These are phyloP conservation scores for Heterochromis multidens DNA, from an alignment of 2,113 vertebrate species.

Conservation along the genomic window DNA sequence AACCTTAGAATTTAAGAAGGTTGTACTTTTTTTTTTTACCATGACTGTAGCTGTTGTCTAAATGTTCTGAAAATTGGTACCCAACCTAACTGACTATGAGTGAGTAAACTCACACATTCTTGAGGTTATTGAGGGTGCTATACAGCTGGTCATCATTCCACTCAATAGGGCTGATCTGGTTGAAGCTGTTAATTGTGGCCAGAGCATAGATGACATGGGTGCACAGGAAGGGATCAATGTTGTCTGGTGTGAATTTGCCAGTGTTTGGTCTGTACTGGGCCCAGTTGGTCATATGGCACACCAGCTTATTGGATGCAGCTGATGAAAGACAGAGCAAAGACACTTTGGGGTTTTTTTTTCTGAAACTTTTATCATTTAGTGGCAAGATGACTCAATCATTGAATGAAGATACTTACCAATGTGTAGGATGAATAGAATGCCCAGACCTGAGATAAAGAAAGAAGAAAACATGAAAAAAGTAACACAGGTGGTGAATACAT, in stretches of 20 bases:
- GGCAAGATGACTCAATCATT: background rate
- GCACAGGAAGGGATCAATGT: slow-evolving; percentile 79
- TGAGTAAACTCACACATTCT: slow-evolving; percentile 63
- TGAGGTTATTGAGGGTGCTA: slow-evolving; percentile 63
- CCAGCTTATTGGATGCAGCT: slow-evolving; percentile 71
- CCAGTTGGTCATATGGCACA: slow-evolving; percentile 83
- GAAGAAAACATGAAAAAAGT: background rate
- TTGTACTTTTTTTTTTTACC: background rate
- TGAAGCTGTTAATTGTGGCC: slow-evolving; percentile 70
- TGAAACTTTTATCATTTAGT: background rate
- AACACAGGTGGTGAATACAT: background rate
- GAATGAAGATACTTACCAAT: slow-evolving; percentile 56
- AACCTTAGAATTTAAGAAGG: background rate
- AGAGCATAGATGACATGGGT: slow-evolving; percentile 77
- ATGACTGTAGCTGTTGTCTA: background rate
- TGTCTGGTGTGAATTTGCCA: slow-evolving; percentile 67
- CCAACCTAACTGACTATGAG: background rate
- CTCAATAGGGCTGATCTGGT: slow-evolving; percentile 65
- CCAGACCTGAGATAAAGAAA: slow-evolving; percentile 43
- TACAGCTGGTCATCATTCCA: slow-evolving; percentile 74
- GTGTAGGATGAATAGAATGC: slow-evolving; percentile 61
- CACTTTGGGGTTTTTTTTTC: background rate
- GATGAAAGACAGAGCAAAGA: background rate
- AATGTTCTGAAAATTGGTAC: background rate
- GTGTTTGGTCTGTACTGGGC: slow-evolving; percentile 70